A percentile compares a stretch with the other conserved stretches of the same genome.
phyloP scores from a whole-genome alignment of 1,140 invertebrate genomes.

The Rhagoletis zephyria region DNA sequence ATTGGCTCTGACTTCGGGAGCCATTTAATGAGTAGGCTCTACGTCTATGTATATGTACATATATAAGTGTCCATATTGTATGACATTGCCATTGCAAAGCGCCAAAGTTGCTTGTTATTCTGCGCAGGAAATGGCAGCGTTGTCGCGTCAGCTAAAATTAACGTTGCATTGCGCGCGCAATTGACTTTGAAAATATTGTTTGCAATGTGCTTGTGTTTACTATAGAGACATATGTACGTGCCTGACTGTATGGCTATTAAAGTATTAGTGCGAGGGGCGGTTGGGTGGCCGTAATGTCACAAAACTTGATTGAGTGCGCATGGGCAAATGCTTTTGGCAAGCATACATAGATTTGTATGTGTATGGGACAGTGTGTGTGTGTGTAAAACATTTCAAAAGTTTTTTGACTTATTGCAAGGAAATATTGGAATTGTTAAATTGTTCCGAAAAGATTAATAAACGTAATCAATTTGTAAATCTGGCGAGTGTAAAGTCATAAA shows the following conservation, averaged over 20 bases:
- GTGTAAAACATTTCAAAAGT: background rate
- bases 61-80: background rate
- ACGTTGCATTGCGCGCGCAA: background rate
- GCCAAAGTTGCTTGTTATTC: slow-evolving; percentile 18
- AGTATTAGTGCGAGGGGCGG: background rate
- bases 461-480: background rate
- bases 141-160: background rate
- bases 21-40: background rate
- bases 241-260: background rate
- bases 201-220: background rate
- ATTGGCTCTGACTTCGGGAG: background rate
- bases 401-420: slow-evolving; percentile 8
- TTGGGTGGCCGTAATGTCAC: background rate
- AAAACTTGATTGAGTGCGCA: background rate
- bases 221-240: background rate
- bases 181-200: slow-evolving; percentile 16
- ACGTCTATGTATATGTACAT: background rate
- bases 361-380: background rate
- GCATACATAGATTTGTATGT: background rate
- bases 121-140: slow-evolving; percentile 1
- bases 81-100: background rate
- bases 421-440: background rate
- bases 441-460: background rate
- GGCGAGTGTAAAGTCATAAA: background rate
- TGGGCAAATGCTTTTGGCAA: background rate